A percentile compares a stretch with the other conserved stretches of the same genome.
These are phyloP conservation scores for Metaphire vulgaris DNA, from an alignment of 1,140 invertebrate species.

Conservation along the genomic window DNA sequence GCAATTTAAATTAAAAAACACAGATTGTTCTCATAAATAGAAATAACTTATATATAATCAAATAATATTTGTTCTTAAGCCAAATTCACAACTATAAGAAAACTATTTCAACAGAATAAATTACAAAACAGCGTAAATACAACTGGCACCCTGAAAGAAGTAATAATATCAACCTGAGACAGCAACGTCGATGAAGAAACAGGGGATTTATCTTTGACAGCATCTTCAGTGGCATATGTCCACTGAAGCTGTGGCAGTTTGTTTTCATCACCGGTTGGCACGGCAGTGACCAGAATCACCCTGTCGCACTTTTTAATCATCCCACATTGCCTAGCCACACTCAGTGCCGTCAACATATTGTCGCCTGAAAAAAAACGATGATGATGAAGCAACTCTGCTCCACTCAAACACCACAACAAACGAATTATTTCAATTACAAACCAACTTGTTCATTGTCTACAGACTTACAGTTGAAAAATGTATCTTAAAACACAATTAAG, in stretches of 20 bases:
- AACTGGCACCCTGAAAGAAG: neutral
- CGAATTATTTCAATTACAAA: too few relatives aligned
- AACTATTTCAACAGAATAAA: neutral
- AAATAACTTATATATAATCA: too few relatives aligned
- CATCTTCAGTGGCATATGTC: too few relatives aligned
- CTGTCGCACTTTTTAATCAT: constrained; percentile 69
- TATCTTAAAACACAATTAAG: constrained; percentile 1
- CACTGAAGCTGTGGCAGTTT: constrained; percentile 39
- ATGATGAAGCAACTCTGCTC: too few relatives aligned
- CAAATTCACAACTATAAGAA: neutral
- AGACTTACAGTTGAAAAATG: neutral
- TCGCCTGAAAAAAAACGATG: constrained; percentile 58
- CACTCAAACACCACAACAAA: too few relatives aligned
- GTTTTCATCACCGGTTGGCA: constrained; percentile 35
- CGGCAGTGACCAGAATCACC: constrained; percentile 63
- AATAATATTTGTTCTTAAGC: neutral
- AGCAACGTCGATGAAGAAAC: too few relatives aligned
- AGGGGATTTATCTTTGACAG: too few relatives aligned
- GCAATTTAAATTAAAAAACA: neutral
- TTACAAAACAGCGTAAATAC: neutral
- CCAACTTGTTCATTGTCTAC: too few relatives aligned
- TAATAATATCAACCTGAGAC: neutral
- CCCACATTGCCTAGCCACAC: constrained; percentile 88
- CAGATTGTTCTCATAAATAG: too few relatives aligned
- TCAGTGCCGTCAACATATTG: constrained; percentile 91